A percentile compares a stretch with the other conserved stretches of the same genome.
phyloP scores from a whole-genome alignment of 2,888 invertebrate genomes.

The Diaprepes abbreviatus region DNA sequence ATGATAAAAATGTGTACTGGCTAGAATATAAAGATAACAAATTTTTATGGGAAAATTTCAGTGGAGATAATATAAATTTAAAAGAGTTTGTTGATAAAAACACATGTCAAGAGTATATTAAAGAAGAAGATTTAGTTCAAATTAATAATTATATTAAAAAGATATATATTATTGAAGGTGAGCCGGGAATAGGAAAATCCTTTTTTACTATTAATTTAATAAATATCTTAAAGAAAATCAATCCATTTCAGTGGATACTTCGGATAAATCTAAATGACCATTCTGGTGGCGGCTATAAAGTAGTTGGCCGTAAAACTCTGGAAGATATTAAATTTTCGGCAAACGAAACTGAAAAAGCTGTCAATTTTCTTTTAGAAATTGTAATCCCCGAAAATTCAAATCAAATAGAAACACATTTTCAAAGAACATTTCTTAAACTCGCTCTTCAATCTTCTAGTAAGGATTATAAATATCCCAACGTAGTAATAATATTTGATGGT shows the following conservation, averaged over 20 bases:
- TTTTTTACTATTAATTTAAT: conserved; percentile 22
- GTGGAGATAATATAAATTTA: neutral
- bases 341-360: conserved; percentile 1
- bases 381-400: neutral
- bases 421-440: conserved; percentile 11
- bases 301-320: neutral
- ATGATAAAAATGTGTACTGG: conserved; percentile 6
- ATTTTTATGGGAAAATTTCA: neutral
- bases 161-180: conserved; percentile 23
- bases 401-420: neutral
- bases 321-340: conserved; percentile 17
- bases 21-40: conserved; percentile 5
- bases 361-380: conserved; percentile 29
- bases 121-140: neutral
- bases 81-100: neutral
- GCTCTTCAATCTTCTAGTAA: neutral
- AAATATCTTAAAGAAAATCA: neutral
- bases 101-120: neutral
- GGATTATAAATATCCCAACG: conserved; percentile 12
- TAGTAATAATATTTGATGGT: conserved; percentile 43
- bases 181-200: conserved; percentile 45
- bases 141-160: neutral
- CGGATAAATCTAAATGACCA: neutral
- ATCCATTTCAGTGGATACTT: neutral
- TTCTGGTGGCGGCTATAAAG: too few species aligned